These are phyloP conservation scores for Oreochromis grahami DNA, from an alignment of 2,797 vertebrate genomes.

Conservation along the genomic window DNA sequence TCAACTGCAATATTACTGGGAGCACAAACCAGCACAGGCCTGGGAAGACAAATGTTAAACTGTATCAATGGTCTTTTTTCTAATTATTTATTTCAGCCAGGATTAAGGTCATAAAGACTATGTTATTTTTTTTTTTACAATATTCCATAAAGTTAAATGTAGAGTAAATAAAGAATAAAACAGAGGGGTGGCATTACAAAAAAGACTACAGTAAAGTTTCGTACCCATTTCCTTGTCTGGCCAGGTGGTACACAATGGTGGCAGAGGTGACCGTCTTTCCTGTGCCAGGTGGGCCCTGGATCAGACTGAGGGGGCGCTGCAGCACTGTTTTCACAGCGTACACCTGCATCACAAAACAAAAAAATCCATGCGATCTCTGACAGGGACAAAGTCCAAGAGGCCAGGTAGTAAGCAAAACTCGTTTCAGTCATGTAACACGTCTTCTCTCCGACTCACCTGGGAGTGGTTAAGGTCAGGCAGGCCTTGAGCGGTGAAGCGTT, in stretches of 20 bases:
- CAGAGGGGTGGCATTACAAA: neutral
- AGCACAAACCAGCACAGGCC: constrained; percentile 95
- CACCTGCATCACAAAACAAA: constrained; percentile 54
- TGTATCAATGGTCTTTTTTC: neutral
- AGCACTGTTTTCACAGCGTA: constrained; percentile 92
- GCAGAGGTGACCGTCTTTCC: constrained; percentile 98
- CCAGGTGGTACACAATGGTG: constrained; percentile 97
- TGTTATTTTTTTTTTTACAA: no score
- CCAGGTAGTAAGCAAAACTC: neutral
- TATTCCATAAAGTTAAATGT: neutral
- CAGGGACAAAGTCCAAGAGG: neutral
- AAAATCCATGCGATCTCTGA: neutral
- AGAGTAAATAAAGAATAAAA: neutral
- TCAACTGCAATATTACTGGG: constrained; percentile 98
- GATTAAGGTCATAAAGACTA: neutral
- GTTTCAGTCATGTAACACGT: neutral
- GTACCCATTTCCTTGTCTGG: constrained; percentile 96
- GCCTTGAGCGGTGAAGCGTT: constrained; percentile 96
- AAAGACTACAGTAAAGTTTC: neutral
- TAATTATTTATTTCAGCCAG: neutral
- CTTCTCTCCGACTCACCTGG: constrained; percentile 62
- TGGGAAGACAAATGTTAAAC: constrained; percentile 29
- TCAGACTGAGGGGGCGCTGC: constrained; percentile 95
- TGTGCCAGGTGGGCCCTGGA: constrained; percentile 96
- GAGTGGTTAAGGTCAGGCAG: constrained; percentile 98